Evolutionary conservation across 1,140 invertebrate species (phyloP), one percentile per base, ranked within the genome.

Genomic region (Drosophila lowei): DNA sequence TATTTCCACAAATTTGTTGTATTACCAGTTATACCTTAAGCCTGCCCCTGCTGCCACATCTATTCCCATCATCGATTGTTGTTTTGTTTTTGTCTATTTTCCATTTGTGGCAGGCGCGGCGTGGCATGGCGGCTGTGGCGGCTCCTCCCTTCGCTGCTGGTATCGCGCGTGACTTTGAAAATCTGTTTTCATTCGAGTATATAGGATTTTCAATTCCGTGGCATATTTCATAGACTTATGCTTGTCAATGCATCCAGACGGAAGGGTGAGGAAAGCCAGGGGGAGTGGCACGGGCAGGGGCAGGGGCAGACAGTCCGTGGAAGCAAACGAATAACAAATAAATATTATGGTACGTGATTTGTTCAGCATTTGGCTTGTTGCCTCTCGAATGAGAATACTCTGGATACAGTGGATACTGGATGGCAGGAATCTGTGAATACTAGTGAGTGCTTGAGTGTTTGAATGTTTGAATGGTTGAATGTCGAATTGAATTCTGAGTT

Each of bases 331-430:
- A 75, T 75, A 74, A 75, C 81, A 86, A 86, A 38, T 38, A 38
- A 88, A 86, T 86, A 86, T 86, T 81, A 81, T 86, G 71, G 83
- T 83, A 88, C 83, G 83, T 86, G 83, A 88, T 86, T 77, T 77
- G 63, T 46, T 38, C 52, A 54, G 73, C 58, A 76, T 77, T 68
- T 83, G 79, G 77, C 63, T 81, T 77, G 79, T 54, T 65, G 72
- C 73, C 62, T 77, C 56, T 62, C 62, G 2, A 38, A 38, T 13
- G 34, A 38, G 34, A 38, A 38, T 38, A 38, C 34, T 13, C 8
- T 4, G 23, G 23, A 8, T 18, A 18, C 18, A 18, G 18, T 28
- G 28, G 28, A 28, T 28, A 6, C 0, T 28, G 8, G 7, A 9
- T 30, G 8, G 30, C 3, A 3, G 34, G 34, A 38, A 38, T 38